Percentiles rank a stretch among this genome's conserved stretches.
phyloP scores from a whole-genome alignment of 2,888 invertebrate species.

The Psylliodes chrysocephalus region DNA sequence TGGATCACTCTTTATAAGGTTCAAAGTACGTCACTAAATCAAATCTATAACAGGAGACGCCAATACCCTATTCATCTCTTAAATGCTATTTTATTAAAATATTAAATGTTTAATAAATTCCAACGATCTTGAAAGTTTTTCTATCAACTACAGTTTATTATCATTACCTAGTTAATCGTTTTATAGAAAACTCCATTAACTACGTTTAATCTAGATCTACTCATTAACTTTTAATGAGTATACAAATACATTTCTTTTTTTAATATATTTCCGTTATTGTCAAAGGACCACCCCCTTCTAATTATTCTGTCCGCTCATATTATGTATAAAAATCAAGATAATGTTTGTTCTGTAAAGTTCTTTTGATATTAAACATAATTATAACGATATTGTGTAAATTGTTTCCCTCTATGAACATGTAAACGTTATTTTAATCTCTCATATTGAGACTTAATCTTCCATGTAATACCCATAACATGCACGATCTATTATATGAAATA shows the following conservation, averaged over 20 bases:
- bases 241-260: neutral
- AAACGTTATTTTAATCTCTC: slow-evolving; percentile 16
- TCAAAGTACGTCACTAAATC: too few relatives aligned
- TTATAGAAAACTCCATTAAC: too few relatives aligned
- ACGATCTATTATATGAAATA: slow-evolving; percentile 26
- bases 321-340: neutral
- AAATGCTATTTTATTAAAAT: too few relatives aligned
- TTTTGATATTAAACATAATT: neutral
- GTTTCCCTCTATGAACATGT: neutral
- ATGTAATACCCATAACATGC: slow-evolving; percentile 33
- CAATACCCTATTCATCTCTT: too few relatives aligned
- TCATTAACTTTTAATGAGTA: slow-evolving; percentile 14
- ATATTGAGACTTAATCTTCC: slow-evolving; percentile 32
- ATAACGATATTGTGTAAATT: neutral
- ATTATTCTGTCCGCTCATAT: neutral
- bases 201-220: neutral
- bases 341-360: neutral
- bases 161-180: too few relatives aligned
- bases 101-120: too few relatives aligned
- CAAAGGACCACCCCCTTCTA: neutral
- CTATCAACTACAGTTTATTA: too few relatives aligned
- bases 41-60: too few relatives aligned
- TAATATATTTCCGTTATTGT: neutral
- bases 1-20: too few relatives aligned
- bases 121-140: too few relatives aligned